Base-by-base conservation (phyloP, 2,113 vertebrate species). In the Siphamia tubifer region DNA sequence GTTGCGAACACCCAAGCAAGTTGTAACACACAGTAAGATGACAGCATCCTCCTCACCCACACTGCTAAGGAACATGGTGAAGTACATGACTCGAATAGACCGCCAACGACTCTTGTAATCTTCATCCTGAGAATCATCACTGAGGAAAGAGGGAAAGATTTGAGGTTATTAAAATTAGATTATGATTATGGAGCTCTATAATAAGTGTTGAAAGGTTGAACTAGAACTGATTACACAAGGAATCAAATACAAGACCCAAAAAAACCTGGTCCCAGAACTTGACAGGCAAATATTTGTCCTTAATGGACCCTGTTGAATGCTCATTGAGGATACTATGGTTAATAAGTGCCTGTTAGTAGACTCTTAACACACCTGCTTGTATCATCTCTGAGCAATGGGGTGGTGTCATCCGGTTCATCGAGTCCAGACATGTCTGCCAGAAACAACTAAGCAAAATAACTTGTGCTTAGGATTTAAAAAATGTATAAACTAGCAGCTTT, bases 21-120 rank as follows among this genome's bases (percentile, higher is more conserved):
- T n/a, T n/a, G n/a, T n/a, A n/a, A n/a, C n/a, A n/a, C n/a, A n/a
- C n/a, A n/a, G n/a, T n/a, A n/a, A n/a, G n/a, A n/a, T n/a, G n/a
- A n/a, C n/a, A n/a, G n/a, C n/a, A n/a, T n/a, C n/a, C 20, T 6
- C 0, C 95, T 95, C 84, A 98, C 98, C 96, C 9, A 99, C 87
- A 75, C 96, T 99, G 77, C 97, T 99, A 83, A 98, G 93, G 79
- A 99, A 99, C 98, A 99, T 99, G 2, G 98, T 99, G 56, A 99
- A 94, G 79, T 99, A 98, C 91, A 99, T 96, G 75, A 98, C 84
- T 68, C 95, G 88, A 80, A 99, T 96, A 6, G 97, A 98, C 77
- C 94, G 83, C 98, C 98, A 98, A 6, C 96, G 92, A 80, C 93
- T 96, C 6, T 74, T 94, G 68, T 87, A 92, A 0, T 91, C 92